Percentiles rank a stretch among this genome's conserved stretches.
Conservation (phyloP, 1,140 invertebrate species). For the Ericerus pela region DNA sequence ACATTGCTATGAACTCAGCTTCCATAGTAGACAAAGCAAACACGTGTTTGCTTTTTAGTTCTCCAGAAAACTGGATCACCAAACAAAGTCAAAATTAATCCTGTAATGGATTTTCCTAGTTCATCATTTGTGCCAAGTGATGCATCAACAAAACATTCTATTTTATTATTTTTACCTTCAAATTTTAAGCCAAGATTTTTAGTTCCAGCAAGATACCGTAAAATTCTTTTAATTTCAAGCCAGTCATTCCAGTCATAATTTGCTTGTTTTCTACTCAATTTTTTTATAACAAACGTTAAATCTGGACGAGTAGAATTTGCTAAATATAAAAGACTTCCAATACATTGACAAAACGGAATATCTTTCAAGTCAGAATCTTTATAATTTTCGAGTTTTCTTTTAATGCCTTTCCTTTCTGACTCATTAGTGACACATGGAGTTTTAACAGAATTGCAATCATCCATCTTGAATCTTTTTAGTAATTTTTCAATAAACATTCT, state of each 20-base stretch:
- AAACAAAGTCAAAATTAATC: conserved; percentile 20
- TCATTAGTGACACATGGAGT: no score
- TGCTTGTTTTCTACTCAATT: conserved; percentile 23
- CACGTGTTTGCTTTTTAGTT: conserved; percentile 23
- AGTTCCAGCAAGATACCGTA: conserved; percentile 32
- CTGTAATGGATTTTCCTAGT: conserved; percentile 20
- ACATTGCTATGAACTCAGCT: conserved; percentile 29
- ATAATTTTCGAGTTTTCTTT: no score
- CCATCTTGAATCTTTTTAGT: no score
- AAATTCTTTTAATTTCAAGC: background rate
- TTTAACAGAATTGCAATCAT: no score
- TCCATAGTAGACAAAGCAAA: conserved; percentile 28
- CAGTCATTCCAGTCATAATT: conserved; percentile 23
- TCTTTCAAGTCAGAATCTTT: background rate
- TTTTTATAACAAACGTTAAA: conserved; percentile 29
- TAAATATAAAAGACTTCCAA: conserved; percentile 31
- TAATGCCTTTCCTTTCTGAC: no score
- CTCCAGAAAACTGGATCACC: conserved; percentile 25
- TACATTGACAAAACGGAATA: conserved; percentile 1
- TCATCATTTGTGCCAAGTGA: background rate
- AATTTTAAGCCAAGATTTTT: conserved; percentile 16
- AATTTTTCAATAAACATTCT: no score
- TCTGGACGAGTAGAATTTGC: conserved; percentile 29
- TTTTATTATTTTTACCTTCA: background rate
- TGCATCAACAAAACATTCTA: conserved; percentile 19